Evolutionary conservation across 2,113 vertebrate genomes (phyloP), one percentile per base, ranked within the genome.

Genomic region (Coreoperca whiteheadi): DNA sequence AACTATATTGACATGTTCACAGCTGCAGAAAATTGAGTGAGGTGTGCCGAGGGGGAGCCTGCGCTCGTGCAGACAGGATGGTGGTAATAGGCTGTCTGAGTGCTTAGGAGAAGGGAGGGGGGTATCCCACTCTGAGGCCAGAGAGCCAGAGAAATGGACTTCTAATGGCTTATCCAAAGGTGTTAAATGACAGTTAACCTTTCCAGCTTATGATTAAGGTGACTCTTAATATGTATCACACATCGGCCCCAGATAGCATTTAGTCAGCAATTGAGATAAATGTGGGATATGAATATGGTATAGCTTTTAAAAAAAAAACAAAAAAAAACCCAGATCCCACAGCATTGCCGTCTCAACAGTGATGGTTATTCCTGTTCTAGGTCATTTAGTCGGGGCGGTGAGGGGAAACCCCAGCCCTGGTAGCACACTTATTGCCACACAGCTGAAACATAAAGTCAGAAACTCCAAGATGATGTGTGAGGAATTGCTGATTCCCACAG

Each of bases 21-120:
- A 90, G 88, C 90, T 86, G 94, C 94, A 93, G 91, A 94, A 95
- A 94, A 94, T 95, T 93, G 91, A 94, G 86, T 83, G 83, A 90
- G 88, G 71, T 86, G 83, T 90, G 83, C 78, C 32, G 77, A 77
- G 81, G 56, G 88, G 34, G 72, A 53, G 77, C 39, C 76, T 81
- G 66, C 48, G 78, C 71, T 63, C 0, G 65, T 73, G 74, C 68
- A 79, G 83, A 86, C 89, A 76, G 87, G 71, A 69, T 39, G 77
- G 65, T 82, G 90, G 86, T 90, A 91, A 93, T 83, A 75, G 84
- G 87, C 80, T 90, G 72, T 84, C 83, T 70, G 75, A 85, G 81
- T 63, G 79, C 84, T 82, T 60, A 39, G 53, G 71, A 71, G 54
- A 81, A 51, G 54, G 64, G 61, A 1, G 20, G 20, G 77, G 30